Evolutionary conservation across 53 echinoderm and acorn worm species (phyloP).

Genomic region (Echinarachnius parma): DNA sequence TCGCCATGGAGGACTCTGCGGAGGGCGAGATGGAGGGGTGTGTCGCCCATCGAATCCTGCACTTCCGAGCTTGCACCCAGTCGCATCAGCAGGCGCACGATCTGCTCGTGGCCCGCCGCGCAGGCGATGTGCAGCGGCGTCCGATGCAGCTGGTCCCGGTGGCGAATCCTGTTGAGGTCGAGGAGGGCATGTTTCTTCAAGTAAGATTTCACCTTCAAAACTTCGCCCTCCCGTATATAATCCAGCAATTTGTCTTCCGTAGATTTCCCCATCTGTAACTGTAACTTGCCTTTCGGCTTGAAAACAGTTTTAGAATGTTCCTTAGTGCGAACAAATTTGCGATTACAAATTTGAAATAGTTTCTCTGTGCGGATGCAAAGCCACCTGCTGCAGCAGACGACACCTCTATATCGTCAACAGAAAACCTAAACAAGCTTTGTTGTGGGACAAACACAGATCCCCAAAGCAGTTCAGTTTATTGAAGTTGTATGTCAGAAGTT

Average conservation of each 20-base stretch:
- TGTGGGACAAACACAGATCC: too few species aligned
- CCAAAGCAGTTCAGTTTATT: too few species aligned
- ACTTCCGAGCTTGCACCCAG: conserved; percentile 69
- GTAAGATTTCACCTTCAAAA: conserved; percentile 69
- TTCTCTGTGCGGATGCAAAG: too few species aligned
- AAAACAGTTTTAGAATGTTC: too few species aligned
- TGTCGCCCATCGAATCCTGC: conserved; percentile 69
- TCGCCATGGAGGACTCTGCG: conserved; percentile 64
- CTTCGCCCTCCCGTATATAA: conserved; percentile 72
- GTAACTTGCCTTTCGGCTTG: too few species aligned
- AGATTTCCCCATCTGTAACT: conserved; percentile 69
- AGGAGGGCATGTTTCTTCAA: conserved; percentile 66
- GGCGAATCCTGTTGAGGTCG: conserved; percentile 57
- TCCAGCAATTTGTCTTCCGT: conserved; percentile 74
- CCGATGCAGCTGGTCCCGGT: conserved; percentile 43
- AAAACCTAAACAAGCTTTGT: too few species aligned
- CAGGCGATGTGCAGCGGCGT: conserved; percentile 68
- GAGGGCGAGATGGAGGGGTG: conserved; percentile 76
- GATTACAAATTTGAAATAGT: too few species aligned
- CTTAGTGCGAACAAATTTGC: too few species aligned
- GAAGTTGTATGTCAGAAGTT: too few species aligned
- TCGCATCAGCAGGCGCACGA: conserved; percentile 58
- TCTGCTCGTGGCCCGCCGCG: conserved; percentile 66
- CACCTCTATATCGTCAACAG: too few species aligned
- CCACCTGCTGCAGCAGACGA: too few species aligned